Base-by-base conservation (phyloP, 2,888 invertebrate genomes). In the Folsomia manolachei region DNA sequence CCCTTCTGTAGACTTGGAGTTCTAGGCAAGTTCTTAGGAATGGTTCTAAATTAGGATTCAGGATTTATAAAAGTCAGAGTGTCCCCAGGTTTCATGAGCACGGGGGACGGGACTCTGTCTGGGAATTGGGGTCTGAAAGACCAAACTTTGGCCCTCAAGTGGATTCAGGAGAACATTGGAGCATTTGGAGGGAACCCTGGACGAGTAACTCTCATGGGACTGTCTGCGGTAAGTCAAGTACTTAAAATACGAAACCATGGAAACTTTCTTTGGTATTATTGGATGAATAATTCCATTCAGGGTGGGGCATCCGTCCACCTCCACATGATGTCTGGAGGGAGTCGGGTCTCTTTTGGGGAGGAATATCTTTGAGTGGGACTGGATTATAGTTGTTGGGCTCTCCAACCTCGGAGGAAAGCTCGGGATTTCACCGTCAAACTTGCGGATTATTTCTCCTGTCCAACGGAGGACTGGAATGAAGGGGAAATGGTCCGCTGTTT, bases 71-170 rank as follows among this genome's bases (percentile, higher is more conserved):
- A n/a, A n/a, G n/a, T n/a, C n/a, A n/a, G n/a, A n/a, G n/a, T n/a
- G n/a, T n/a, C n/a, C n/a, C n/a, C 39, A 39, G 56, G 56, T 21
- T 56, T 56, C n/a, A 56, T 56, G 56, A 56, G 56, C 56, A 56
- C 56, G 56, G 56, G 56, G 18, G 56, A 56, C 21, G 7, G 19
- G 4, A 19, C n/a, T n/a, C 19, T 56, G 18, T 19, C 56, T 14
- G 56, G 56, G n/a, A 56, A 56, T 56, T 56, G 4, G 4, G 56
- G 56, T 56, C 19, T 56, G n/a, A 56, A 56, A 56, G 56, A 56
- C 21, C 56, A 56, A 56, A 19, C 21, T 56, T 56, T 56, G 56
- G 56, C 56, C n/a, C 7, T 56, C n/a, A 7, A 21, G 4, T 56
- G 56, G 56, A 19, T 56, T 19, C 7, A 56, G 21, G 56, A 56